phyloP scores from a whole-genome alignment of 2,113 vertebrate species.

The Corythoichthys haematopterus region DNA sequence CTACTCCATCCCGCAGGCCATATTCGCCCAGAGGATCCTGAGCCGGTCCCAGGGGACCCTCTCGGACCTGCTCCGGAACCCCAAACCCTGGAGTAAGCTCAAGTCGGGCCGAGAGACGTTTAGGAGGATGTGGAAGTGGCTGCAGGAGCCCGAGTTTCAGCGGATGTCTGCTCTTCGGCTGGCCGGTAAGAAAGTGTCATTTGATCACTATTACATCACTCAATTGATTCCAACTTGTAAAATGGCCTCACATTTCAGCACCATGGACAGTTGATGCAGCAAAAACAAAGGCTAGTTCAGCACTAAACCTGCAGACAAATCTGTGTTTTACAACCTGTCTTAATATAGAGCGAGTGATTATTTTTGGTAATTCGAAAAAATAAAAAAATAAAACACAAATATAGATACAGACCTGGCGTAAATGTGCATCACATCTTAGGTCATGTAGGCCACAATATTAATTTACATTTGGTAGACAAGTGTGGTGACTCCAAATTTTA shows the following conservation, averaged over 20 bases:
- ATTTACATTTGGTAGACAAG: too few relatives aligned
- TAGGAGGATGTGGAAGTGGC: constrained; percentile 98
- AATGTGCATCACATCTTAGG: too few relatives aligned
- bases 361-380: too few relatives aligned
- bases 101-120: constrained; percentile 98
- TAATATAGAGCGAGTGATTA: too few relatives aligned
- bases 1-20: constrained; percentile 97
- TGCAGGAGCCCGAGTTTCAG: constrained; percentile 96
- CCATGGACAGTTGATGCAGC: constrained; percentile 49
- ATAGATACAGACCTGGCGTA: too few relatives aligned
- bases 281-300: neutral
- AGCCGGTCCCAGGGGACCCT: constrained; percentile 96
- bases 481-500: too few relatives aligned
- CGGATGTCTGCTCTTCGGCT: constrained; percentile 93
- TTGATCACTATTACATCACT: constrained; percentile 12
- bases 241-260: constrained; percentile 44
- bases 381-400: too few relatives aligned
- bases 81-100: constrained; percentile 98
- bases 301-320: neutral
- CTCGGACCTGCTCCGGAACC: constrained; percentile 94
- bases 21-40: constrained; percentile 95
- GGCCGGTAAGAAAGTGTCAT: constrained; percentile 78
- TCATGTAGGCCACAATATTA: too few relatives aligned
- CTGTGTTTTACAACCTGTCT: neutral
- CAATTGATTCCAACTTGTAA: constrained; percentile 2